Evolutionary conservation across 92 coral and sea anemone genomes (phyloP), one percentile per base, ranked within the genome.

Genomic region (Porites divaricata): DNA sequence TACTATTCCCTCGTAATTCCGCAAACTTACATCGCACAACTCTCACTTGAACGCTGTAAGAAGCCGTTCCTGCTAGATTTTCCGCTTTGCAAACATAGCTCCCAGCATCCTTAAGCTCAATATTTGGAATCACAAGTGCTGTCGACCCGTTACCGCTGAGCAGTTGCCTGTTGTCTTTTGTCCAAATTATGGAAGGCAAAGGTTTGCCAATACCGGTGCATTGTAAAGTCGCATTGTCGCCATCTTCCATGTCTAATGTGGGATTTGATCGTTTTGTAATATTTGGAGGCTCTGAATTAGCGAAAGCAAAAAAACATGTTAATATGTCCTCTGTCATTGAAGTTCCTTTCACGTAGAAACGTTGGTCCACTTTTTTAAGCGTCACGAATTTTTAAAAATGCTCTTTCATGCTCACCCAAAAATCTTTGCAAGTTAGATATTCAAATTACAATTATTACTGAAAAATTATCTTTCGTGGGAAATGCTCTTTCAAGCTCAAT

Each of bases 11-110:
- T 35, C 45, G 3, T 35, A 35, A n/a, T 12, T 9, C 5, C 12
- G 66, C 9, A 19, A 54, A 69, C 85, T 80, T 69, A 80, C 85
- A 69, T 70, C 57, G 67, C 70, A 56, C 2, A 69, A 80, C 85
- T 35, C 76, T 56, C 45, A 80, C 57, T 8, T 10, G 20, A 70
- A 80, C 48, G 5, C 58, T 69, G 41, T 24, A 63, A 70, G 76
- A 80, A 9, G 12, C 59, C 16, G 76, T n/a, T 56, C 85, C 85
- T 13, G 54, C 85, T 19, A 8, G 14, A 76, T 70, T 80, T 26
- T 15, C 20, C 8, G 85, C 85, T 28, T 14, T 80, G 68, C 85
- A 80, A 5, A 70, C 57, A 45, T 68, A 80, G 56, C 6, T n/a
- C 1, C 85, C 85, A 56, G 66, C 74, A 21, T 70, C 49, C 15